Evolutionary conservation across 1,140 invertebrate genomes (phyloP).

Genomic region (Pteromalus puparum): DNA sequence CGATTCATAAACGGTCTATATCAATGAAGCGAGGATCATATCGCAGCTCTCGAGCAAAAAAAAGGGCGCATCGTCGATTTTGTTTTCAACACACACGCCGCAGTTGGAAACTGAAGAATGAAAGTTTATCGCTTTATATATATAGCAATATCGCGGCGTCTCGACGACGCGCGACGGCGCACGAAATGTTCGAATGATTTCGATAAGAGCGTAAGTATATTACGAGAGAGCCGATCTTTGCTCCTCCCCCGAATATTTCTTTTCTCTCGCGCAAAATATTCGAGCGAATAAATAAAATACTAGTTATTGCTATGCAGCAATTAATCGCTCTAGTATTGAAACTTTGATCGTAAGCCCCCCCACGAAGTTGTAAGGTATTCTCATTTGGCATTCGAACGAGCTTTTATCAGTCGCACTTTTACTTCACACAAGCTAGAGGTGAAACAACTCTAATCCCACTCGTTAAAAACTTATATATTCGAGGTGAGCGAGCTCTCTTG

Average conservation of each 20-base stretch:
- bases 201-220: conserved; percentile 59
- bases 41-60: neutral
- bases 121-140: conserved; percentile 12
- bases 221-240: conserved; percentile 35
- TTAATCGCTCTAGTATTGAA: too few relatives aligned
- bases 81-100: too few relatives aligned
- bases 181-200: conserved; percentile 62
- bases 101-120: conserved; percentile 6
- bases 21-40: neutral
- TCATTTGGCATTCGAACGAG: too few relatives aligned
- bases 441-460: neutral
- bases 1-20: conserved; percentile 17
- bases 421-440: too few relatives aligned
- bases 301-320: too few relatives aligned
- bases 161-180: conserved; percentile 25
- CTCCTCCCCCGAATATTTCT: neutral
- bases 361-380: too few relatives aligned
- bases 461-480: too few relatives aligned
- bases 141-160: neutral
- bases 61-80: neutral
- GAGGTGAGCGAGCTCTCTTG: neutral
- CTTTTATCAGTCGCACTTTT: too few relatives aligned
- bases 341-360: too few relatives aligned
- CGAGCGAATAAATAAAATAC: too few relatives aligned
- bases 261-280: too few relatives aligned